Percentiles rank a stretch among this genome's conserved stretches.
Conservation (phyloP, 2,888 invertebrate species). For the Hemaris fuciformis region DNA sequence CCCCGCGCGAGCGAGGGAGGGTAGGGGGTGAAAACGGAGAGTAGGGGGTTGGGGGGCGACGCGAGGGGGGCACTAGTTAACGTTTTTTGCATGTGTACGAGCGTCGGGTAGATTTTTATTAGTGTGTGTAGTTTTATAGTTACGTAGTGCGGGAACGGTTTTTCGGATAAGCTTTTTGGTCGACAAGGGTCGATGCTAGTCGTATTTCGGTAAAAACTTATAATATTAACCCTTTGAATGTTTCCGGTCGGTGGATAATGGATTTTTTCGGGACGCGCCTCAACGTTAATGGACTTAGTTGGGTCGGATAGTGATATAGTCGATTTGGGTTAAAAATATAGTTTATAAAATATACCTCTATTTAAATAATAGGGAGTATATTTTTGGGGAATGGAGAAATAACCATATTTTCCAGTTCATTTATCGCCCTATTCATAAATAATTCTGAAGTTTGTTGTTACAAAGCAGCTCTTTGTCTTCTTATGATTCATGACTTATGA, state of each 20-base stretch:
- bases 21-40: slow-evolving; percentile 20
- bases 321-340: not conserved
- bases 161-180: slow-evolving; percentile 60
- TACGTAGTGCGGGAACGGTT: slow-evolving; percentile 36
- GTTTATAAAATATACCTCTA: not conserved
- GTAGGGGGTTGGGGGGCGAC: slow-evolving; percentile 14
- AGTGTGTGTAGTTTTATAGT: slow-evolving; percentile 50
- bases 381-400: not conserved
- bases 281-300: slow-evolving; percentile 1
- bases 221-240: slow-evolving; percentile 26
- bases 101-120: slow-evolving; percentile 53
- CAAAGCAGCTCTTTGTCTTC: no score
- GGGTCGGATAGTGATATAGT: not conserved
- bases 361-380: no score
- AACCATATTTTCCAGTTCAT: no score
- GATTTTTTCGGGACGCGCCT: not conserved
- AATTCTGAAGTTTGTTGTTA: no score
- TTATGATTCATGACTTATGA: no score
- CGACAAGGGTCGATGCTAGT: slow-evolving; percentile 52
- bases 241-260: slow-evolving; percentile 17
- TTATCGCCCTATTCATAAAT: no score
- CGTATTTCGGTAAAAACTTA: slow-evolving; percentile 43
- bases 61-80: slow-evolving; percentile 55
- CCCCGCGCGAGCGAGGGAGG: slow-evolving; percentile 27
- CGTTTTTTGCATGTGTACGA: slow-evolving; percentile 72